Evolutionary conservation across 2,113 vertebrate genomes (phyloP).

Genomic region (Sebastes schlegelii): DNA sequence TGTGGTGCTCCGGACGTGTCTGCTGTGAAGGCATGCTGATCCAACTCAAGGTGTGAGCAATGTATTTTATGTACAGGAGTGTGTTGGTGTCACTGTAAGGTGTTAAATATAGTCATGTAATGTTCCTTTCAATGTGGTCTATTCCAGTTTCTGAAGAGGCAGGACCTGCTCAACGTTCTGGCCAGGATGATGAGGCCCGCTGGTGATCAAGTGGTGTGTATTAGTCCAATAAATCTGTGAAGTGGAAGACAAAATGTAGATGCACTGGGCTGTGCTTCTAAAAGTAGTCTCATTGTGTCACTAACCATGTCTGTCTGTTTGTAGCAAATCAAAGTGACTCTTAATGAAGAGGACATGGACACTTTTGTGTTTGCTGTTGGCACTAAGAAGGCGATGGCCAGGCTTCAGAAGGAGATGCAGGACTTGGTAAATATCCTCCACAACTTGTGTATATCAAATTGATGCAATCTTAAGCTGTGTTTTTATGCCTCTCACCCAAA

Average conservation of each 20-base stretch:
- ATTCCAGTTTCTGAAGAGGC: slow-evolving; percentile 95
- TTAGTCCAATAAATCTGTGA: background rate
- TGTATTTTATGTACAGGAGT: background rate
- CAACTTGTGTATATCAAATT: background rate
- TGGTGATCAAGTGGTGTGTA: slow-evolving; percentile 96
- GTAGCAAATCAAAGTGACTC: slow-evolving; percentile 98
- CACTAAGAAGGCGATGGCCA: slow-evolving; percentile 92
- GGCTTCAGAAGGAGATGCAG: slow-evolving; percentile 98
- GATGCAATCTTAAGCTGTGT: too few relatives aligned
- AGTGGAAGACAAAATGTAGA: background rate
- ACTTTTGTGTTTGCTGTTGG: slow-evolving; percentile 97
- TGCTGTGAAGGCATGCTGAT: slow-evolving; percentile 99
- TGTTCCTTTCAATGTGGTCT: slow-evolving; percentile 6
- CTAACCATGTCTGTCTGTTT: background rate
- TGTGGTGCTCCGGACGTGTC: slow-evolving; percentile 98
- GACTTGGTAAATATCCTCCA: slow-evolving; percentile 86
- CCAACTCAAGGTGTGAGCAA: slow-evolving; percentile 84
- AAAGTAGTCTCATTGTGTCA: background rate
- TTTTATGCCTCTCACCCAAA: background rate
- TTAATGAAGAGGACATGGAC: slow-evolving; percentile 99
- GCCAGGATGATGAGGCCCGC: slow-evolving; percentile 98
- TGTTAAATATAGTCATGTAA: background rate
- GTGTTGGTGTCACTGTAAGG: background rate
- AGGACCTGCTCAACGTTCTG: slow-evolving; percentile 96
- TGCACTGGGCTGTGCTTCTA: background rate